A percentile compares a stretch with the other conserved stretches of the same genome.
Evolutionary conservation across 2,797 vertebrate species (phyloP).

Genomic region (Clangula hyemalis): DNA sequence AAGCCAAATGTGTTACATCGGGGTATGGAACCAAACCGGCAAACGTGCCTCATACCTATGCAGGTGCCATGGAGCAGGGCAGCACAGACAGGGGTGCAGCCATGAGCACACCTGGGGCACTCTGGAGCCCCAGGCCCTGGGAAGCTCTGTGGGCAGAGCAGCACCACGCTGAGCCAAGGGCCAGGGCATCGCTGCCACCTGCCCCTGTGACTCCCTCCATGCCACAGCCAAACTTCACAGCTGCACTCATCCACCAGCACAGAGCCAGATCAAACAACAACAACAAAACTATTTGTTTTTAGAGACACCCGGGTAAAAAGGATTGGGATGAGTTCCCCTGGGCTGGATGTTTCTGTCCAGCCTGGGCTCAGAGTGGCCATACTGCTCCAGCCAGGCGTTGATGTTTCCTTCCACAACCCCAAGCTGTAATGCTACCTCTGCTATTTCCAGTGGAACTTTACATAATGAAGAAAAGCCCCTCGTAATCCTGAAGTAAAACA

Average conservation of each 20-base stretch:
- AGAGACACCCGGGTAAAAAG: neutral
- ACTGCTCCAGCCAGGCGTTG: neutral
- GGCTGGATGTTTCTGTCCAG: neutral
- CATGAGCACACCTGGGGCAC: neutral
- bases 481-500: neutral
- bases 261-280: neutral
- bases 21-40: neutral
- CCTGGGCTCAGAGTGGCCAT: neutral
- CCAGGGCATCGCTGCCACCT: neutral
- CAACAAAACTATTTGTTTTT: neutral
- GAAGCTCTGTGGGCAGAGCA: neutral
- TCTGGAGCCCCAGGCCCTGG: neutral
- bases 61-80: neutral
- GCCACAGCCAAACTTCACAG: neutral
- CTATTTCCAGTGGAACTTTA: neutral
- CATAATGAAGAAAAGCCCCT: neutral
- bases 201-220: neutral
- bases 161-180: fast-evolving
- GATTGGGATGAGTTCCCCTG: neutral
- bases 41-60: neutral
- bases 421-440: neutral
- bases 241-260: neutral
- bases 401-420: neutral
- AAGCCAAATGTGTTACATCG: neutral
- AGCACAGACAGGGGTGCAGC: fast-evolving